Base-by-base conservation (phyloP, 1,140 invertebrate species). In the Goniozus legneri region DNA sequence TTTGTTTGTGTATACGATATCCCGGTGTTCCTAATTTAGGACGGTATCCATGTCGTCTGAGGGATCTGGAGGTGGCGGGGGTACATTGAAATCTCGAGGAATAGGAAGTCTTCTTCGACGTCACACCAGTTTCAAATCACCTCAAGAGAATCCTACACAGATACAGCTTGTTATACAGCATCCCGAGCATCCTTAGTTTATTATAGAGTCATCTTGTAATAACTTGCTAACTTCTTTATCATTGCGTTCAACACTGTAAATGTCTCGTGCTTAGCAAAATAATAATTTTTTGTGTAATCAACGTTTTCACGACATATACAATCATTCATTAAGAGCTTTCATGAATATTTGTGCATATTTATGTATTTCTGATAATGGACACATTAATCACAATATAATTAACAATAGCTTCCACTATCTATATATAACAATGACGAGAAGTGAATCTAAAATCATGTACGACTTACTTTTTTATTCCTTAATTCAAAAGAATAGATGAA, bases 41-140 rank as follows among this genome's bases (percentile, higher is more conserved):
- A 75, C 74, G 67, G 71, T 71, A 63, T 76, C 74, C 46, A 60
- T 76, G 64, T 75, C 74, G 60, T 76, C 74, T 59, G 74, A 76
- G 55, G 68, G 73, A 73, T 76, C 73, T 58, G 70, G 62, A 58
- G 71, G 73, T 65, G 71, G 70, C 62, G 72, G 69, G 67, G 71
- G 72, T 73, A 75, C 73, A 40, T 71, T 75, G 68, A 67, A 69
- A 52, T 68, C 74, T 56, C 72, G 74, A 67, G 70, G 72, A 60
- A 73, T 76, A 66, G 71, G 74, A 60, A 76, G 69, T 61, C 73
- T 75, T 62, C 73, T 75, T 52, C 72, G 73, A 56, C 71, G 71
- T 65, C 73, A 75, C 65, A 75, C 72, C 69, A 76, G 73, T 77
- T 75, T 75, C 71, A 75, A 75, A 73, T 74, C 73, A 67, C 71